phyloP scores from a whole-genome alignment of 2,888 invertebrate species.

The Synanthedon formicaeformis region DNA sequence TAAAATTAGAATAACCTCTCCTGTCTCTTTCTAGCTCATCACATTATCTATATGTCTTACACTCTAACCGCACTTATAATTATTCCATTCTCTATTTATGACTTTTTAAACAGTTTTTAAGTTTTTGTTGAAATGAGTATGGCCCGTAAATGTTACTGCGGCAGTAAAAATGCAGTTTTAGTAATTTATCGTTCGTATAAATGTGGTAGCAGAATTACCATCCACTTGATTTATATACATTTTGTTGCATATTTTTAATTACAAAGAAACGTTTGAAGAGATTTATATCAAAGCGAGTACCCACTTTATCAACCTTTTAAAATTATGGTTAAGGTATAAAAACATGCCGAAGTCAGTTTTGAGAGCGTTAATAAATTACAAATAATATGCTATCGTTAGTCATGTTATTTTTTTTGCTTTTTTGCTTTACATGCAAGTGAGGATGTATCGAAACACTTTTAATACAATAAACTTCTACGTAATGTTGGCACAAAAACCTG shows the following conservation, averaged over 20 bases:
- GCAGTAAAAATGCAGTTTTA: slow-evolving; percentile 60
- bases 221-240: slow-evolving; percentile 37
- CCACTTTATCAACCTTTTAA: slow-evolving; percentile 6
- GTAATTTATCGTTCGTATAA: slow-evolving; percentile 60
- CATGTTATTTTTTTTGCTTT: too few species aligned
- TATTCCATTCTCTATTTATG: slow-evolving; percentile 61
- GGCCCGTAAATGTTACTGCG: slow-evolving; percentile 58
- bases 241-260: slow-evolving; percentile 15
- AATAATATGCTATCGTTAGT: too few species aligned
- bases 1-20: slow-evolving; percentile 58
- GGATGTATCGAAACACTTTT: too few species aligned
- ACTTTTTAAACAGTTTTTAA: slow-evolving; percentile 61
- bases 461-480: too few species aligned
- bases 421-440: too few species aligned
- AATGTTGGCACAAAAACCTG: too few species aligned
- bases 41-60: slow-evolving; percentile 17
- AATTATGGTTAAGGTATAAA: slow-evolving; percentile 4
- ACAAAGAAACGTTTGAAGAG: slow-evolving; percentile 2
- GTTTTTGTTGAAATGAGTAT: slow-evolving; percentile 61
- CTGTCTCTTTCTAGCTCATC: slow-evolving; percentile 38
- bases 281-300: slow-evolving; percentile 1
- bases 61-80: slow-evolving; percentile 57
- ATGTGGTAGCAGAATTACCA: slow-evolving; percentile 41
- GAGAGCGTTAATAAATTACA: too few species aligned
- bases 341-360: too few species aligned